Evolutionary conservation across 2,113 vertebrate genomes (phyloP), one percentile per base, ranked within the genome.

Genomic region (Bothrops jararaca): DNA sequence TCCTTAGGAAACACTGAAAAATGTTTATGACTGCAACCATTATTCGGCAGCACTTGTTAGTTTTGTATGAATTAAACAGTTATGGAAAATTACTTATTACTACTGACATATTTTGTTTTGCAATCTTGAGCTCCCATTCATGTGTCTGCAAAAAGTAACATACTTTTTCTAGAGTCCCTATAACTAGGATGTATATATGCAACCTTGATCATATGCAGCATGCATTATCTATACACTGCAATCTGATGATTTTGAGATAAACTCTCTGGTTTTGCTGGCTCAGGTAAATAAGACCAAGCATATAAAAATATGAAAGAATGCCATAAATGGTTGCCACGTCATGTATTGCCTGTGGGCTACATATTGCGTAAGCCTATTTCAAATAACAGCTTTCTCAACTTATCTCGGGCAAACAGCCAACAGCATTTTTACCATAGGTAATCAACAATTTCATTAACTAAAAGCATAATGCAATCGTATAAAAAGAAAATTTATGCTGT

Each of bases 301-400:
- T 86, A 34, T 86, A 48, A 92, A 74, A 52, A 54, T 45, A 20
- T 60, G 92, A 26, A 45, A 50, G n/a, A n/a, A n/a, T 26, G 29
- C 88, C 88, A 89, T 50, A 80, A 12, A 53, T 18, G 7, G 60
- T 88, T 74, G 50, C 50, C 60, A 42, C 13, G 24, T 85, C 88
- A 92, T 29, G 29, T 18, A 92, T 50, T 26, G 60, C 87, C 52
- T 89, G 11, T 34, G 39, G 87, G 39, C 48, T 52, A 60, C 42
- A 50, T 15, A n/a, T 58, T 89, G 69, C 48, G 12, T 42, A 48
- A 54, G 88, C 53, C 42, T 85, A 18, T 42, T 92, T 74, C 88
- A 85, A 89, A 60, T 29, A 88, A 92, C 85, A 89, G 57, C 12
- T 85, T 86, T 89, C 56, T 92, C 22, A 85, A 60, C 88, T 92